These are phyloP conservation scores for silkworm (Bombyx mori) DNA, from an alignment of 1,140 invertebrate genomes.

Conservation along the genomic window ASM3026992v2 NC_085121.1:5919001-5919500, in stretches of 20 bases:
- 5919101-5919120: constrained; percentile 35
- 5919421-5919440: constrained; percentile 55
- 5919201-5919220: constrained; percentile 51
- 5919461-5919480: constrained; percentile 41
- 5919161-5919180: constrained; percentile 28
- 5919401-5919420: constrained; percentile 47
- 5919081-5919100: constrained; percentile 44
- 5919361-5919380: constrained; percentile 24
- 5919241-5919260: constrained; percentile 39
- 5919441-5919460: constrained; percentile 47
- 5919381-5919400: constrained; percentile 45
- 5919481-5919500: constrained; percentile 42
- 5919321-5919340: constrained; percentile 45
- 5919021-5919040: constrained; percentile 50
- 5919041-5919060: constrained; percentile 48
- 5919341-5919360: constrained; percentile 33
- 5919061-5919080: constrained; percentile 31
- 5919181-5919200: constrained; percentile 46
- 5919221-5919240: constrained; percentile 40
- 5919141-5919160: constrained; percentile 54
- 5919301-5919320: constrained; percentile 43
- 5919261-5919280: constrained; percentile 25
- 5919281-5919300: constrained; percentile 49
- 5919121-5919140: constrained; percentile 33
- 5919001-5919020: constrained; percentile 51